These are phyloP conservation scores for Hippoglossus hippoglossus DNA, from an alignment of 2,797 vertebrate genomes.

Conservation along the genomic window DNA sequence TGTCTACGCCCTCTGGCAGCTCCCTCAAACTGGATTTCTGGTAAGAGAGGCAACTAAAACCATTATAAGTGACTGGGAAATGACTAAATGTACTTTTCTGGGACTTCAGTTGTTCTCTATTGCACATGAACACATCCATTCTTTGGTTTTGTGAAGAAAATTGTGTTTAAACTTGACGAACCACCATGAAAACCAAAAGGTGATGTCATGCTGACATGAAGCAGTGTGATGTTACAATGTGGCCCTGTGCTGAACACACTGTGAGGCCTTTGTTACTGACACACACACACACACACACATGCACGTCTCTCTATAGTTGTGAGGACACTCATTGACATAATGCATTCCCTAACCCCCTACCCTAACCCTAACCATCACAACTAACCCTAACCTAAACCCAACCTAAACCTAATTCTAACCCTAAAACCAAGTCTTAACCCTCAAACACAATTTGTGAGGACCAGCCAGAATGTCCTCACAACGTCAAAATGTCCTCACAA, in stretches of 20 bases:
- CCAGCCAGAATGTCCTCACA: no score
- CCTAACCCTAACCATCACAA: no score
- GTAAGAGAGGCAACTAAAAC: slow-evolving; percentile 38
- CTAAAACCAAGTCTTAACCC: no score
- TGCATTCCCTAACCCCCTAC: no score
- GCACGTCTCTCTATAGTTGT: not conserved
- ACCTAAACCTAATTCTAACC: no score
- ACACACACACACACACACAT: slow-evolving; percentile 35
- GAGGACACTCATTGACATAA: no score
- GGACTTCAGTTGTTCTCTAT: not conserved
- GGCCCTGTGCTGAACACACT: slow-evolving; percentile 37
- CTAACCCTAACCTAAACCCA: no score
- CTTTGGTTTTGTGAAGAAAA: not conserved
- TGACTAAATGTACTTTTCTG: not conserved
- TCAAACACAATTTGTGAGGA: no score
- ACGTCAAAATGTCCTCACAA: no score
- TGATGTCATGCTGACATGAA: slow-evolving; percentile 17
- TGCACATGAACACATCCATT: not conserved
- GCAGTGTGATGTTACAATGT: slow-evolving; percentile 12
- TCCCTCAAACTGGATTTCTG: slow-evolving; percentile 44
- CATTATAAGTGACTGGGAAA: slow-evolving; percentile 6
- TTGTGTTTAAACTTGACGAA: not conserved
- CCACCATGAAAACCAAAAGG: not conserved
- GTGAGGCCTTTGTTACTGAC: slow-evolving; percentile 55
- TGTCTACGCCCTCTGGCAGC: slow-evolving; percentile 18